phyloP scores from a whole-genome alignment of 2,888 invertebrate genomes.

The Ctenicera cuprea region DNA sequence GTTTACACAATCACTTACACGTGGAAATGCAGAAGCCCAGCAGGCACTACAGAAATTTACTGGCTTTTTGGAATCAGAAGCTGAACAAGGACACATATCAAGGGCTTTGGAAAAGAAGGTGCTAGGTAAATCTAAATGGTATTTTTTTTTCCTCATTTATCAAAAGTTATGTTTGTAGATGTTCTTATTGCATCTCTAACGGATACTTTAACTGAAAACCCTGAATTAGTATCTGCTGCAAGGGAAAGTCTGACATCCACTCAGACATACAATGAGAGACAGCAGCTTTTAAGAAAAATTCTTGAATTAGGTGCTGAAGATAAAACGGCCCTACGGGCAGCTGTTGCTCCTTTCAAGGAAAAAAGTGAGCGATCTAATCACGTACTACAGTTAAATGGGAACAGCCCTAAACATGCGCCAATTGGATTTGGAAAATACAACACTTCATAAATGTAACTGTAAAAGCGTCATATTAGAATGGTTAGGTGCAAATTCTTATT shows the following conservation, averaged over 20 bases:
- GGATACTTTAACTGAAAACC: slow-evolving; percentile 84
- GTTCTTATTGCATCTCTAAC: slow-evolving; percentile 85
- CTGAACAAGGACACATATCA: slow-evolving; percentile 84
- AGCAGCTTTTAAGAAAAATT: slow-evolving; percentile 74
- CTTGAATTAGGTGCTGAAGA: slow-evolving; percentile 73
- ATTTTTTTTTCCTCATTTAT: neutral
- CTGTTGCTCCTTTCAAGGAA: slow-evolving; percentile 74
- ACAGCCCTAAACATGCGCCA: slow-evolving; percentile 62
- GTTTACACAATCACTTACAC: slow-evolving; percentile 84
- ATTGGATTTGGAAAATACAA: slow-evolving; percentile 62
- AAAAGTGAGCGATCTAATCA: slow-evolving; percentile 68
- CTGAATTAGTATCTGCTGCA: slow-evolving; percentile 77
- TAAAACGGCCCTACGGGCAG: slow-evolving; percentile 73
- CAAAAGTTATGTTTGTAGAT: too few relatives aligned
- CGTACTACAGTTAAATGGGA: slow-evolving; percentile 66
- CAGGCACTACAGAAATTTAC: slow-evolving; percentile 85
- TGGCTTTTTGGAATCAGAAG: slow-evolving; percentile 83
- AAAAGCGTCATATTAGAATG: neutral
- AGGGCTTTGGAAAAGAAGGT: slow-evolving; percentile 86
- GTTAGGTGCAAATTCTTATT: neutral
- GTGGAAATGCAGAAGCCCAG: slow-evolving; percentile 82
- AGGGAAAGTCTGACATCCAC: slow-evolving; percentile 56
- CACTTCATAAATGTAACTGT: slow-evolving; percentile 47
- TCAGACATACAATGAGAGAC: slow-evolving; percentile 60
- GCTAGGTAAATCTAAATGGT: slow-evolving; percentile 77